phyloP scores from a whole-genome alignment of 2,113 vertebrate species.

The Scalopus aquaticus region DNA sequence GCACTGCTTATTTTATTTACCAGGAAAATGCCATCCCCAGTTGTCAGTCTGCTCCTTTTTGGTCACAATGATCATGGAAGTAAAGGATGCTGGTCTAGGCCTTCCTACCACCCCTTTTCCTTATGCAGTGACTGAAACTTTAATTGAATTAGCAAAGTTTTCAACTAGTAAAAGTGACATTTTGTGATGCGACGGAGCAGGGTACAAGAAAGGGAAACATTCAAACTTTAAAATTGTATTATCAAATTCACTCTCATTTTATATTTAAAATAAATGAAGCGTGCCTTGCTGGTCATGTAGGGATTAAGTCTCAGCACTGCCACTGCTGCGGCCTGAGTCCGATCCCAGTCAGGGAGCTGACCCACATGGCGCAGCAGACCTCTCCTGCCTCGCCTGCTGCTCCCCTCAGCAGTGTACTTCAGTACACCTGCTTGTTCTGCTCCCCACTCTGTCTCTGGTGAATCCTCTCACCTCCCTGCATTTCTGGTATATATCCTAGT shows the following conservation, averaged over 20 bases:
- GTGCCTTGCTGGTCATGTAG: no score
- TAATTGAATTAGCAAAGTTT: neutral
- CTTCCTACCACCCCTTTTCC: no score
- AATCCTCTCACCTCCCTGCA: no score
- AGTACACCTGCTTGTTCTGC: no score
- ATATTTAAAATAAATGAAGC: slow-evolving; percentile 15
- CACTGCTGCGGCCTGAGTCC: no score
- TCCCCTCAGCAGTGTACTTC: no score
- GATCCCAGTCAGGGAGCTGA: no score
- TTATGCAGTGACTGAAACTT: neutral
- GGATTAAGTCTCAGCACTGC: no score
- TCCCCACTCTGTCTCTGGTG: no score
- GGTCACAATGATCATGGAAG: neutral
- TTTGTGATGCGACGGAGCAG: neutral
- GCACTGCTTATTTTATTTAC: neutral
- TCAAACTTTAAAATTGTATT: neutral
- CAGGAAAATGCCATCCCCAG: neutral
- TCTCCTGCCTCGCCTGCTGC: no score
- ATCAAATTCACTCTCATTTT: slow-evolving; percentile 12
- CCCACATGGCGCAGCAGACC: no score
- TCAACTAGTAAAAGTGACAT: neutral
- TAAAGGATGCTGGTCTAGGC: neutral
- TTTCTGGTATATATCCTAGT: no score
- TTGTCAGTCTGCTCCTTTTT: neutral
- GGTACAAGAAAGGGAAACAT: neutral